These are phyloP conservation scores for Saiga tatarica DNA, from an alignment of 2,113 vertebrate genomes.

Conservation along the genomic window DNA sequence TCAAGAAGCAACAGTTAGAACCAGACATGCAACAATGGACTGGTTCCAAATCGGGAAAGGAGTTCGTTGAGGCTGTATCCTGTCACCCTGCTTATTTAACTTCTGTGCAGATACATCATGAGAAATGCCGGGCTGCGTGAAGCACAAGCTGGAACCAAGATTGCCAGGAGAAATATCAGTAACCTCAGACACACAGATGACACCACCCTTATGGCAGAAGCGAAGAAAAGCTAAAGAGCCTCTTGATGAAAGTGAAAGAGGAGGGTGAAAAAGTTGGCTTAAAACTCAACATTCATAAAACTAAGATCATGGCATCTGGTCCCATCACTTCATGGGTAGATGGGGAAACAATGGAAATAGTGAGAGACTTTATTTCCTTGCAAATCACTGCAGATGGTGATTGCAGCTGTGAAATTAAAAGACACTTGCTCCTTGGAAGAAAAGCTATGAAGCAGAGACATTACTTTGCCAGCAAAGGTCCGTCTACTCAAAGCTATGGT, in stretches of 20 bases:
- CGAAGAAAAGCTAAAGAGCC: neutral
- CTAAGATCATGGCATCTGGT: neutral
- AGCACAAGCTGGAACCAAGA: neutral
- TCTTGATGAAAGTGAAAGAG: neutral
- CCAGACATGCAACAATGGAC: neutral
- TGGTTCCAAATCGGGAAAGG: neutral
- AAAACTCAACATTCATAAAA: neutral
- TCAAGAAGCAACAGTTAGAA: neutral
- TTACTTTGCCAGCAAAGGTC: neutral
- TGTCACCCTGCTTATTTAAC: neutral
- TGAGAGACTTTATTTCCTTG: neutral
- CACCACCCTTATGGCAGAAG: neutral
- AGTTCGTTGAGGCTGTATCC: neutral
- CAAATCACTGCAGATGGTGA: neutral
- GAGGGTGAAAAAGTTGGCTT: neutral
- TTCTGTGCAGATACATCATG: neutral
- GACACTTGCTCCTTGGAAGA: neutral
- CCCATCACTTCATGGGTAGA: neutral
- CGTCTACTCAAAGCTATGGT: neutral
- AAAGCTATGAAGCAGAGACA: neutral
- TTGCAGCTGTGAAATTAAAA: neutral
- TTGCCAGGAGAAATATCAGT: neutral
- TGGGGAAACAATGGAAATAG: neutral
- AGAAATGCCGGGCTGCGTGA: neutral
- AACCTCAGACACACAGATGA: neutral